Evolutionary conservation across 2,113 vertebrate genomes (phyloP).

Genomic region (Pristiophorus japonicus): DNA sequence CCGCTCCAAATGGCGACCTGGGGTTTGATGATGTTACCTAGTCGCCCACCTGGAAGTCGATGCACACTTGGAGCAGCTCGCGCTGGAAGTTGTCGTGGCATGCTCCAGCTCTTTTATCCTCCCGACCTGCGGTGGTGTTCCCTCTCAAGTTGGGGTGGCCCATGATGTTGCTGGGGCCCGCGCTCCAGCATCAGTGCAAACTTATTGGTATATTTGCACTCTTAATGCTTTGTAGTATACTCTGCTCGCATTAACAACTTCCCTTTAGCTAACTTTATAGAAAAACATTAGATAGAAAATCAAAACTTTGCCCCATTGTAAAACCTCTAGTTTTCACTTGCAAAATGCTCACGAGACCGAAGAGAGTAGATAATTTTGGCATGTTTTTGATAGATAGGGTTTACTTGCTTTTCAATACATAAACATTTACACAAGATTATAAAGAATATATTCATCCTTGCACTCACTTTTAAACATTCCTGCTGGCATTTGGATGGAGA

Average conservation of each 20-base stretch:
- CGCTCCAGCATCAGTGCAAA: too few species aligned
- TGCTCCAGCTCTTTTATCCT: too few species aligned
- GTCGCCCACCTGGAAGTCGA: too few species aligned
- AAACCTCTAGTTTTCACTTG: neutral
- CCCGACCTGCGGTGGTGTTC: too few species aligned
- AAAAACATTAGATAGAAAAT: neutral
- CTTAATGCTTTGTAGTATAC: neutral
- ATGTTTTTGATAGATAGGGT: neutral
- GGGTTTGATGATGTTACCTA: too few species aligned
- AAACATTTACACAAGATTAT: neutral
- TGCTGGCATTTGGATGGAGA: neutral
- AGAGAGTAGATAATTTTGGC: neutral
- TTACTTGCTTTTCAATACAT: neutral
- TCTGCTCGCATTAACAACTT: neutral
- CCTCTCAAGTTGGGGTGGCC: too few species aligned
- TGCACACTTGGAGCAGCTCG: too few species aligned
- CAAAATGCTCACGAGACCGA: neutral
- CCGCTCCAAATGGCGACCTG: too few species aligned
- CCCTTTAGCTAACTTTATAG: neutral
- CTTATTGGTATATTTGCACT: neutral
- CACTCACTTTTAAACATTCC: neutral
- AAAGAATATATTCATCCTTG: neutral
- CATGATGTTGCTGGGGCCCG: too few species aligned
- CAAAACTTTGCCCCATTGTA: neutral
- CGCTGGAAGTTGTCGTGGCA: too few species aligned